phyloP scores from a whole-genome alignment of 1,140 invertebrate genomes.

The Cydia amplana region DNA sequence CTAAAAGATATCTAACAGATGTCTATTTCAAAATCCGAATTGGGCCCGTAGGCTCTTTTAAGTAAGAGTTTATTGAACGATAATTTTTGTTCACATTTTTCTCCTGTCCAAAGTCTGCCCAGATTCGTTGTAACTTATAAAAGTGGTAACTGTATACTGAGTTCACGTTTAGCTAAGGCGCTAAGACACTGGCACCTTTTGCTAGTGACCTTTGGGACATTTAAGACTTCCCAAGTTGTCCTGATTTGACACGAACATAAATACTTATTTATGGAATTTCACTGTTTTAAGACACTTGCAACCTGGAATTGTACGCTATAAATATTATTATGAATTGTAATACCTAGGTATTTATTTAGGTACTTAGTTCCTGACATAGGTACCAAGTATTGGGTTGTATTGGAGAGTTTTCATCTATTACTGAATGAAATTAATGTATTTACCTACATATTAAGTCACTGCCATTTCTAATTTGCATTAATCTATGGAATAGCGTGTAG shows the following conservation, averaged over 20 bases:
- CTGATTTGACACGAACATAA: conserved; percentile 23
- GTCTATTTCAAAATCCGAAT: no score
- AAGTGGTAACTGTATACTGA: neutral
- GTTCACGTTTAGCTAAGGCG: neutral
- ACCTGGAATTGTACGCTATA: neutral
- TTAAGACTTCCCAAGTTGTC: neutral
- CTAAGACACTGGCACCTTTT: neutral
- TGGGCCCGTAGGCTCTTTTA: no score
- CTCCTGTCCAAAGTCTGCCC: no score
- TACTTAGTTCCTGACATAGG: conserved; percentile 2
- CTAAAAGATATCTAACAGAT: no score
- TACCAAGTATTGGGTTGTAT: neutral
- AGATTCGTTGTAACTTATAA: neutral
- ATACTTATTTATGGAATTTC: conserved; percentile 6
- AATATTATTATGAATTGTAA: conserved; percentile 3
- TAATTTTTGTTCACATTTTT: neutral
- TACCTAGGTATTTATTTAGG: no score
- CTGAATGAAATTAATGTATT: neutral
- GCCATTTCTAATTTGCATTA: conserved; percentile 48
- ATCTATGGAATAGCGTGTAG: conserved; percentile 5
- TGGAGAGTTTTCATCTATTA: neutral
- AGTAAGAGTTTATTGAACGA: neutral
- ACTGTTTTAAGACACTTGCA: conserved; percentile 9
- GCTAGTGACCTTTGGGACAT: neutral
- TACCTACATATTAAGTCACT: conserved; percentile 46